Percentiles rank a stretch among this genome's conserved stretches.
phyloP scores from a whole-genome alignment of 1,140 invertebrate species.

The Hylaeus anthracinus region DNA sequence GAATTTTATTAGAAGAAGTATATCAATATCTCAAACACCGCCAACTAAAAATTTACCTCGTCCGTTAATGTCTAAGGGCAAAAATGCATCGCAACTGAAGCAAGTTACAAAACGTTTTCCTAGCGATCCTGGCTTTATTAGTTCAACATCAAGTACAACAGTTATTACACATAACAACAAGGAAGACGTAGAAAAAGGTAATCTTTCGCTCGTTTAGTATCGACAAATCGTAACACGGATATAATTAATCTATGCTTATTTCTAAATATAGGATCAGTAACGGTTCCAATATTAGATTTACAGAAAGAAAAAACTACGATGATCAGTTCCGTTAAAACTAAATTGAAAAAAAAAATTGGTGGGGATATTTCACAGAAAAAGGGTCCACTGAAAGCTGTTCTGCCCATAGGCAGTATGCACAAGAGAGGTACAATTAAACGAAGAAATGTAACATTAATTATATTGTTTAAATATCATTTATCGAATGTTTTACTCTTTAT shows the following conservation, averaged over 20 bases:
- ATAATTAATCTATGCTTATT: background rate
- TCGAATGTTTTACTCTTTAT: conserved; percentile 11
- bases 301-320: conserved; percentile 47
- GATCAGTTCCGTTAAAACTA: conserved; percentile 65
- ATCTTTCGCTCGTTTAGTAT: background rate
- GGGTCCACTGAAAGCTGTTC: conserved; percentile 76
- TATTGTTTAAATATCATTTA: conserved; percentile 8
- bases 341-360: conserved; percentile 69
- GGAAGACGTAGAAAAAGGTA: conserved; percentile 23
- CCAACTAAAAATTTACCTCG: conserved; percentile 9
- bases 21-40: conserved; percentile 48
- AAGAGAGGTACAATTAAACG: conserved; percentile 60
- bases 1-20: conserved; percentile 45
- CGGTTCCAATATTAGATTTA: background rate
- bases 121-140: conserved; percentile 55
- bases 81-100: conserved; percentile 50
- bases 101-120: conserved; percentile 63
- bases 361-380: conserved; percentile 63
- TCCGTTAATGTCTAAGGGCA: conserved; percentile 42
- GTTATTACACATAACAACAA: conserved; percentile 4
- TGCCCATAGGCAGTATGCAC: conserved; percentile 75
- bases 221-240: background rate
- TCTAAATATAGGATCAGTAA: conserved; percentile 2
- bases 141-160: conserved; percentile 23
- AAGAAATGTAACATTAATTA: background rate